phyloP scores from a whole-genome alignment of 2,888 invertebrate species.

The Acrobasis consociella region DNA sequence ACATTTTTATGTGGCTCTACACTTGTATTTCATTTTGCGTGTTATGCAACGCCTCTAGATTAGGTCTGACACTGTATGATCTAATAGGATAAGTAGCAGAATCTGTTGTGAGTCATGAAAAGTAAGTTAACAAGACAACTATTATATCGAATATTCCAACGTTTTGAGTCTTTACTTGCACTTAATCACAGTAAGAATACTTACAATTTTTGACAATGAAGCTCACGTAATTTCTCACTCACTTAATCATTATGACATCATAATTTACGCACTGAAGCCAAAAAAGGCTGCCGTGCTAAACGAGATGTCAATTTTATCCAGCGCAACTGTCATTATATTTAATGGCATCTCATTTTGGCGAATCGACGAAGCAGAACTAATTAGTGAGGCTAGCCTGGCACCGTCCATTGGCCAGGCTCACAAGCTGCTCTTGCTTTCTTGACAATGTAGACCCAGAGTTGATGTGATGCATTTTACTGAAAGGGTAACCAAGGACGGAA shows the following conservation, averaged over 20 bases:
- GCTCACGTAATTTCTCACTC: neutral
- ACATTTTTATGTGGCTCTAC: too few relatives aligned
- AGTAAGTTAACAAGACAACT: too few relatives aligned
- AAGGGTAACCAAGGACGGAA: too few relatives aligned
- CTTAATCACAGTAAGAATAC: neutral
- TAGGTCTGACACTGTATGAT: too few relatives aligned
- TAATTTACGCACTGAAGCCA: neutral
- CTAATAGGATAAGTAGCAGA: too few relatives aligned
- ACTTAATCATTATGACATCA: slow-evolving; percentile 2
- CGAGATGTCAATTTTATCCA: slow-evolving; percentile 1
- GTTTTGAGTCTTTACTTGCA: neutral
- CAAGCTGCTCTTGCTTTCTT: too few relatives aligned
- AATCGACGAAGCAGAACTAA: neutral
- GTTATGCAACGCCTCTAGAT: too few relatives aligned
- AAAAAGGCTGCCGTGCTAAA: slow-evolving; percentile 2
- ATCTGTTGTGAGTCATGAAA: too few relatives aligned
- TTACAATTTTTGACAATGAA: slow-evolving; percentile 11
- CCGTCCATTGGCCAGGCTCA: neutral
- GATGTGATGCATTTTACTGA: too few relatives aligned
- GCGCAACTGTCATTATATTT: neutral
- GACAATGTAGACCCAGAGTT: too few relatives aligned
- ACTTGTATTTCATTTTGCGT: too few relatives aligned
- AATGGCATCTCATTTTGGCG: neutral
- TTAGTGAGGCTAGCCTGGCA: neutral
- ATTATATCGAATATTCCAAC: neutral